Evolutionary conservation across 2,113 vertebrate species (phyloP), one percentile per base, ranked within the genome.

Genomic region (Syngnathus typhle): DNA sequence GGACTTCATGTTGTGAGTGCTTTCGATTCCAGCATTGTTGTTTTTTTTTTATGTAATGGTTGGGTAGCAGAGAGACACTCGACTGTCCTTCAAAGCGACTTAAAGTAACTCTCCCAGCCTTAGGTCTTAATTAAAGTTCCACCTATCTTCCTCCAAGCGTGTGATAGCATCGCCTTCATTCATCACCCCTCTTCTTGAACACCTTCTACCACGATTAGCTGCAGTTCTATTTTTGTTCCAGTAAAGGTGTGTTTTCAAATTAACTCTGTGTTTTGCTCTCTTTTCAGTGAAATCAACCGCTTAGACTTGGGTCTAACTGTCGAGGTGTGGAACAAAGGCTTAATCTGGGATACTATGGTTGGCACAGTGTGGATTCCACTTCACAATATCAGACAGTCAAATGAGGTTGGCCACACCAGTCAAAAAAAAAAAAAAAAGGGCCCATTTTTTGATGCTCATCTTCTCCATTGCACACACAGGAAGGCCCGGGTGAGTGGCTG

Each of bases 311-410:
- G 97, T 69, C 90, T 99, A 85, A 98, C 94, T 0, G 96, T 98
- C 60, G 97, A 98, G 81, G 93, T 98, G 75, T 99, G 96, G 97
- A 97, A 98, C 85, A 99, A 99, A 82, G 97, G 97, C 5, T 92
- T 99, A 52, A 99, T 99, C 85, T 99, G 97, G 97, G 97, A 99
- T 91, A 98, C 96, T 19, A 99, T 98, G 96, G 95, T 99, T 64
- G 97, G 97, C 63, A 98, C 91, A 0, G 93, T 98, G 82, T 99
- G 97, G 97, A 95, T 99, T 74, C 97, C 96, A 0, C 89, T 99
- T 21, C 79, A 77, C 64, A 96, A 89, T 71, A 98, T 99, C 87
- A 92, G 94, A 5, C 97, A 99, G 84, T 98, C 95, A 62, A 98
- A 96, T 0, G 96, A 98, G 95, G 97, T 98, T 87, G 64, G 74